Base-by-base conservation (phyloP, 53 echinoderm and acorn worm genomes). In the Stichopus horrens region DNA sequence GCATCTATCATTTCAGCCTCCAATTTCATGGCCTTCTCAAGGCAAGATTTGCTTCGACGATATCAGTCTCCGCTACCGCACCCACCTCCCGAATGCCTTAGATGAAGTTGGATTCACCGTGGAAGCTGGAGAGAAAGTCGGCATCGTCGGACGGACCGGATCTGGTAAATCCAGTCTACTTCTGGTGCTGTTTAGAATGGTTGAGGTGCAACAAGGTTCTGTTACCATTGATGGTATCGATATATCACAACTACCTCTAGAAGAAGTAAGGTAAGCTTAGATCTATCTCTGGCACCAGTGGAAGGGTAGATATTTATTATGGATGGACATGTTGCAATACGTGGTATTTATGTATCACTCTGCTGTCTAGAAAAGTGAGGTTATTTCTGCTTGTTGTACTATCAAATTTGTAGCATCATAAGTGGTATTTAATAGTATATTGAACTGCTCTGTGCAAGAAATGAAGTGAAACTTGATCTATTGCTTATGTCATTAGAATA, bases 131-230 rank as follows among this genome's bases (percentile, higher is more conserved):
- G 99, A 99, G 87, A 99, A 99, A 92, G 87, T 99, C 55, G 99
- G 99, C 52, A 96, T 99, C 73, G 96, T 99, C 68, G 99, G 99
- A 21, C 88, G 99, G 91, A 99, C 99, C 16, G 96, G 99, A 3
- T 94, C 99, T n/a, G 99, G 99, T 16, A 99, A 99, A 88, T 99
- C 99, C 18, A 94, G 94, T 18, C 80, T 99, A 68, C 89, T 96
- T 56, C 93, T 93, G 89, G 93, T 88, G 13, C 91, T 99, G 6
- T 99, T 99, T 75, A 89, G 99, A 51, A 99, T 99, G 96, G 96
- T 96, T 63, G 86, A 94, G 79, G 92, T 94, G 20, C 99, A 96
- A 66, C 76, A 77, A 16, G 99, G 99, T 11, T 74, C 23, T 18
- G 91, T 99, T 37, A 81, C 88, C 55, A 89, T 99, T 4, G 99